Evolutionary conservation across 2,797 vertebrate genomes (phyloP), one percentile per base, ranked within the genome.

Genomic region (Sebastes vulpes): DNA sequence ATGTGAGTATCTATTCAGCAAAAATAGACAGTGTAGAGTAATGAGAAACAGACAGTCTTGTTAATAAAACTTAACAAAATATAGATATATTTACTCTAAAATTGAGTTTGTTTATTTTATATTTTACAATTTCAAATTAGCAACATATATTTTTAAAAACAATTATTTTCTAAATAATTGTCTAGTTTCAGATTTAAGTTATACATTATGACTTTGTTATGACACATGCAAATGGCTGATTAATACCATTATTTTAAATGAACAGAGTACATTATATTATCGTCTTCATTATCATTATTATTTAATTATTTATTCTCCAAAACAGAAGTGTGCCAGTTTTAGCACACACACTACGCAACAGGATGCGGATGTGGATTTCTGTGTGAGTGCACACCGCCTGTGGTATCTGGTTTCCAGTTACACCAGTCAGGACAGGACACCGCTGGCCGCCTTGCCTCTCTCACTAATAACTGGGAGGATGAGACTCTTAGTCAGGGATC

Each of bases 21-120:
- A 61, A 61, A 81, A 25, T 26, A 9, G 46, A 46, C 18, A 60
- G 56, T 61, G 31, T 23, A 35, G 48, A n/a, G 9, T 83, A 87
- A 93, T 82, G 80, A 82, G 74, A 88, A 90, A 86, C 88, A 89
- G 85, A 67, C 75, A 60, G 77, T 76, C 20, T 31, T 25, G 5
- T 50, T 59, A 65, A 79, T 57, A 25, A 9, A 77, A 77, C 26
- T 29, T 32, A 61, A 72, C 65, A 61, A 72, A 58, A 57, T 46
- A 11, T 11, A 29, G 4, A 14, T 25, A 28, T 59, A 18, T 63
- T 72, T 52, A 50, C 53, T 67, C 5, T 7, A 23, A 7, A 56
- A 20, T 2, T 52, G 2, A 25, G 1, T 72, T 26, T 48, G 1
- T 63, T 54, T 21, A 56, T 57, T 71, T 76, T 63, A 28, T 48